Conservation (phyloP, 2,888 invertebrate species). For the Tetramorium bicarinatum region DNA sequence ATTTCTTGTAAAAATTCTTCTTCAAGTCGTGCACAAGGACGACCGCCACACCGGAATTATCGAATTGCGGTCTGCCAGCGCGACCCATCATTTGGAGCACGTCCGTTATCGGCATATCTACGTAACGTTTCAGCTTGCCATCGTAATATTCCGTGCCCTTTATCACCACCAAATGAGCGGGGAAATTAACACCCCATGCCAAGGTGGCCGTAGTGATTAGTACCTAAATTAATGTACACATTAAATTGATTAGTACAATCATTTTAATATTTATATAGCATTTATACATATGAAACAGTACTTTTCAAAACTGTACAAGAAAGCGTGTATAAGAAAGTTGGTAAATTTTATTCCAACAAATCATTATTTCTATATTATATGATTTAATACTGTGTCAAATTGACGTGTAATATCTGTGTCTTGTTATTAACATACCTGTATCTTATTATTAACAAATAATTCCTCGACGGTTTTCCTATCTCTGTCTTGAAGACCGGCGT, state of each 20-base stretch:
- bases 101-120: constrained; percentile 99
- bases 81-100: constrained; percentile 99
- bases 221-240: constrained; percentile 87
- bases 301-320: too few species aligned
- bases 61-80: constrained; percentile 99
- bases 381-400: too few species aligned
- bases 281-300: too few species aligned
- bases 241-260: too few species aligned
- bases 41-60: constrained; percentile 95
- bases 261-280: too few species aligned
- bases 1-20: constrained; percentile 99
- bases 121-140: constrained; percentile 97
- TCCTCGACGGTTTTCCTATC: constrained; percentile 97
- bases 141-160: constrained; percentile 99
- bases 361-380: too few species aligned
- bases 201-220: constrained; percentile 98
- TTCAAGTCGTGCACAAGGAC: constrained; percentile 98
- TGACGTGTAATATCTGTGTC: too few species aligned
- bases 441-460: constrained; percentile 97
- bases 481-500: constrained; percentile 97
- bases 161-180: constrained; percentile 98
- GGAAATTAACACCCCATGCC: constrained; percentile 99
- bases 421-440: constrained; percentile 90
- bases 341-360: too few species aligned
- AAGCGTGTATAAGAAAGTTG: too few species aligned